phyloP scores from a whole-genome alignment of 1,140 invertebrate species.

The Chironomus striatipennis region DNA sequence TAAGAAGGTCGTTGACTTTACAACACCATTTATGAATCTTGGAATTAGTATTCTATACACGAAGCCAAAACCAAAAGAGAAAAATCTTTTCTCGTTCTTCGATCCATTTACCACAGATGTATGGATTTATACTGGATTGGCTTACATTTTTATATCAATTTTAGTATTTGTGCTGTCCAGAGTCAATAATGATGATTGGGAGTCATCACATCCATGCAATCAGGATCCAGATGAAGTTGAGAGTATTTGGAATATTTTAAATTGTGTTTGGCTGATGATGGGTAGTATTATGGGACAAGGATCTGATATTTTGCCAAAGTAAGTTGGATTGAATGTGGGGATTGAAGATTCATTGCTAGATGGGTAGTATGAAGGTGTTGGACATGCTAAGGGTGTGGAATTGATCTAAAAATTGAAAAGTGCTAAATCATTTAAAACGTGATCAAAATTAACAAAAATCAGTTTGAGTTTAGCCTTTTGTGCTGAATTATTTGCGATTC shows the following conservation, averaged over 20 bases:
- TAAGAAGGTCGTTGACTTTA: conserved; percentile 82
- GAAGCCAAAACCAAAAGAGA: conserved; percentile 57
- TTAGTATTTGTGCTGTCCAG: conserved; percentile 64
- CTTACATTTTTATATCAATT: conserved; percentile 76
- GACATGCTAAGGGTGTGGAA: no score
- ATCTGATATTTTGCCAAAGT: conserved; percentile 63
- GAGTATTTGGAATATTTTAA: conserved; percentile 62
- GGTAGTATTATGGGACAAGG: conserved; percentile 66
- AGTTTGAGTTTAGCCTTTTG: no score
- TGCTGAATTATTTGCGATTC: no score
- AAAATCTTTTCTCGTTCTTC: conserved; percentile 77
- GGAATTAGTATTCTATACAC: conserved; percentile 72
- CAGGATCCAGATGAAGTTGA: conserved; percentile 65
- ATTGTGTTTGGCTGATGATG: conserved; percentile 62
- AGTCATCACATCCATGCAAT: conserved; percentile 67
- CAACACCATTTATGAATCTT: conserved; percentile 81
- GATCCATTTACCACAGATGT: conserved; percentile 81
- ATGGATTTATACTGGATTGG: conserved; percentile 82
- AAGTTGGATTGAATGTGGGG: no score
- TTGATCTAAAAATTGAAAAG: no score
- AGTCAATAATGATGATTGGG: conserved; percentile 29
- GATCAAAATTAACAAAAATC: no score
- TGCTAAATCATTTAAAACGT: no score
- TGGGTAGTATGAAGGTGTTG: no score
- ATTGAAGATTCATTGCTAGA: no score